Base-by-base conservation (phyloP, 1,140 invertebrate genomes). In the Leptopilina boulardi region DNA sequence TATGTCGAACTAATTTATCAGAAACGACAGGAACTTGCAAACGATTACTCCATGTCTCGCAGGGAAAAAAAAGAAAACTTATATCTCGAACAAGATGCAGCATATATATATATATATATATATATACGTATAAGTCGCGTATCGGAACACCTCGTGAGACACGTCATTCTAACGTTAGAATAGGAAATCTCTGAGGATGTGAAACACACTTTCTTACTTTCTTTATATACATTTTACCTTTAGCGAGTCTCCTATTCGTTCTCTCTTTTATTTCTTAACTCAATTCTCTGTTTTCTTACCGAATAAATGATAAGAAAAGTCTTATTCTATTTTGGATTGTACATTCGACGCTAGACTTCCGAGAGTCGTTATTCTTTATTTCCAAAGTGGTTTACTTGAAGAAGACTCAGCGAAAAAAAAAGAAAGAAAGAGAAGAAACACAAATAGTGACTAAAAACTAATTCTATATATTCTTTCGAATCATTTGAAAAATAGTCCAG, bases 21-120 rank as follows among this genome's bases (percentile, higher is more conserved):
- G 76, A 76, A 76, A 56, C 74, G 80, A 72, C 80, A 79, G 23
- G 75, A 75, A 75, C 71, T 71, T 66, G 56, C 34, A 51, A 75
- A 81, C 79, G 75, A 82, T 82, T 82, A 81, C 79, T 80, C 76
- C 30, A 80, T 19, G 71, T 80, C 70, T 54, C 41, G 47, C 9
- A 26, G 18, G 23, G 47, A 51, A 18, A 59, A 59, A 59, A 59
- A 59, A 26, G 13, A 2, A 9, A 47, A 15, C 44, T 47, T 47
- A 15, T 3, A 2, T 30, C 44, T 47, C 15, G 21, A 26, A 59
- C 23, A 26, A 59, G 21, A 26, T 59, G 54, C 54, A 59, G 54
- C 6, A 59, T 59, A 26, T n/a, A n/a, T n/a, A n/a, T n/a, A n/a
- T n/a, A n/a, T n/a, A n/a, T n/a, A n/a, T n/a, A n/a, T n/a, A n/a